These are phyloP conservation scores for Anastrepha obliqua DNA, from an alignment of 1,140 invertebrate genomes.

Conservation along the genomic window DNA sequence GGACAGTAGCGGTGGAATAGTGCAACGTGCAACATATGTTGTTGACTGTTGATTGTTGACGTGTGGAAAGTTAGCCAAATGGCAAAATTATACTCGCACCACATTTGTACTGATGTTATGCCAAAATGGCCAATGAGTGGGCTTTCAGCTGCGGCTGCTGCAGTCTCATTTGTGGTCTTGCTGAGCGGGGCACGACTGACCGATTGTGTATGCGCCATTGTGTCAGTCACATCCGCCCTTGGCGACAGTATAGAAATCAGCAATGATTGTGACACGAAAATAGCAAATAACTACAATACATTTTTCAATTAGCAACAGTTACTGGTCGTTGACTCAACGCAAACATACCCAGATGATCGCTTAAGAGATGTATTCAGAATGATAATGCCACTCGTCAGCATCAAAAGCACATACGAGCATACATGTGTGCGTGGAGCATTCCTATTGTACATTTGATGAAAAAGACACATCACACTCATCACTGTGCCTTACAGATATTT, in stretches of 20 bases:
- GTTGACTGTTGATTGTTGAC: constrained; percentile 32
- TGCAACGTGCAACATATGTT: constrained; percentile 4
- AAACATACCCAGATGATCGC: not conserved
- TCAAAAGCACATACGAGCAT: no score
- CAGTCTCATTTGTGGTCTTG: constrained; percentile 40
- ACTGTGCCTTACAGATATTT: no score
- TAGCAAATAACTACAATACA: not conserved
- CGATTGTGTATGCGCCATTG: no score
- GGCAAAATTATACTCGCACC: constrained; percentile 35
- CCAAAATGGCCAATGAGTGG: constrained; percentile 27
- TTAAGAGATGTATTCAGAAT: not conserved
- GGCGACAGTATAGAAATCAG: not conserved
- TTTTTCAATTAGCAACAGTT: not conserved
- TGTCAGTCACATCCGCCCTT: not conserved
- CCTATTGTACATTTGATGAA: not conserved
- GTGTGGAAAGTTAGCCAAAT: constrained; percentile 3
- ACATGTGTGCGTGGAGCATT: not conserved
- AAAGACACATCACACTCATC: not conserved
- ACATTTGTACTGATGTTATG: not conserved
- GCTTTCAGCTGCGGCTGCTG: constrained; percentile 17
- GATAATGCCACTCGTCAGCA: not conserved
- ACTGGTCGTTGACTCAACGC: not conserved
- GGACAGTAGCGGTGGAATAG: not conserved
- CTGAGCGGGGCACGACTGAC: not conserved
- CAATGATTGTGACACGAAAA: not conserved